These are phyloP conservation scores for Agrochola circellaris DNA, from an alignment of 2,888 invertebrate genomes.

Conservation along the genomic window DNA sequence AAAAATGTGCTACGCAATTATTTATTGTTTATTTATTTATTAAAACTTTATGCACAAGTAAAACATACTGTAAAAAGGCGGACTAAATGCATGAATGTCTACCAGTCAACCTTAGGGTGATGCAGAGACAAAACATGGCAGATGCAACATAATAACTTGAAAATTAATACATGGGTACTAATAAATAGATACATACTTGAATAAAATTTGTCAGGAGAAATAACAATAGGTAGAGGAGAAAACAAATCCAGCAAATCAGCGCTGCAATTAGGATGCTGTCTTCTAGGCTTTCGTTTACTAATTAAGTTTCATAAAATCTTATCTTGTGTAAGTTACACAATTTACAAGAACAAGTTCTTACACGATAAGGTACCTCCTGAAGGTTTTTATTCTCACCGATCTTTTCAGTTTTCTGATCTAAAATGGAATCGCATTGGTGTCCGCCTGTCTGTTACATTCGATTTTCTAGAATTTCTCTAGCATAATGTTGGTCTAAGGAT, in stretches of 20 bases:
- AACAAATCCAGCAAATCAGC: too few species aligned
- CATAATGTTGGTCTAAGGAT: not conserved
- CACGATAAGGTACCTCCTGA: not conserved
- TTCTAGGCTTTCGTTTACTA: not conserved
- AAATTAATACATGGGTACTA: too few species aligned
- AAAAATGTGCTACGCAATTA: not conserved
- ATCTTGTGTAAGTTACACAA: not conserved
- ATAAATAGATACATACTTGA: too few species aligned
- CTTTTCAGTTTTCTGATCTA: conserved; percentile 16
- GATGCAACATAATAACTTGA: too few species aligned
- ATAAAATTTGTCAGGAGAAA: too few species aligned
- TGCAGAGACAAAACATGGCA: too few species aligned
- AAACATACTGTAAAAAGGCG: too few species aligned
- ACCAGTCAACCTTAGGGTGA: too few species aligned
- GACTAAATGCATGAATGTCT: too few species aligned
- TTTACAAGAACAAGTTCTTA: not conserved
- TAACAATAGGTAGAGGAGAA: too few species aligned
- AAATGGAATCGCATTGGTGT: conserved; percentile 19
- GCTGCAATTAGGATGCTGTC: not conserved
- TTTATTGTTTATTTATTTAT: too few species aligned
- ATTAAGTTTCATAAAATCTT: not conserved
- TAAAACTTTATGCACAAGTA: too few species aligned
- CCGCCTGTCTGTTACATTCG: conserved; percentile 33
- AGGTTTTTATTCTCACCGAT: conserved; percentile 5
- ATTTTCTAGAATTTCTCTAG: conserved; percentile 8